phyloP scores from a whole-genome alignment of 1,140 invertebrate species.

The Drosophila auraria region DNA sequence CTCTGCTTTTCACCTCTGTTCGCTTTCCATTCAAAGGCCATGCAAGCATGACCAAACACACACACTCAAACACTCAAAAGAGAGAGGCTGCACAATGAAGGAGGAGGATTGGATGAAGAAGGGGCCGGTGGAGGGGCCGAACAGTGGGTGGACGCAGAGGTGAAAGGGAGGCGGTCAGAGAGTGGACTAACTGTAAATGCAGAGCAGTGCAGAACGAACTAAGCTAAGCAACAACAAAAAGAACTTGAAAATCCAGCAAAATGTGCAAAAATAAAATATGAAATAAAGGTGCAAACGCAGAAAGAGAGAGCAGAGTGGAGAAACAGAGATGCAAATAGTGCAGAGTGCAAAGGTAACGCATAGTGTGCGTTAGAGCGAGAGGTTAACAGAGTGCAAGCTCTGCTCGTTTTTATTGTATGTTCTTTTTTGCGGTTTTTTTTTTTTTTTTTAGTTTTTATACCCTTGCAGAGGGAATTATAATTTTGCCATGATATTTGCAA shows the following conservation, averaged over 20 bases:
- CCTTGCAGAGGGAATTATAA: no score
- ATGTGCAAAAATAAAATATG: slow-evolving; percentile 68
- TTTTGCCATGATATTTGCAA: no score
- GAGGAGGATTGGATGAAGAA: not conserved
- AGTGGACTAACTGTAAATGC: slow-evolving; percentile 67
- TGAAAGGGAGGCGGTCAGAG: slow-evolving; percentile 18
- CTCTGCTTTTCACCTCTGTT: slow-evolving; percentile 22
- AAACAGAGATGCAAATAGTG: slow-evolving; percentile 49
- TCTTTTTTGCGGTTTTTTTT: slow-evolving; percentile 17
- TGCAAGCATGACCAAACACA: slow-evolving; percentile 57
- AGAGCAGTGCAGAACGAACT: slow-evolving; percentile 47
- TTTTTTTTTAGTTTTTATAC: slow-evolving; percentile 11
- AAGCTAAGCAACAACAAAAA: slow-evolving; percentile 34
- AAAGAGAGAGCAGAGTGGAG: slow-evolving; percentile 20
- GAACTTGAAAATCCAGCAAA: slow-evolving; percentile 61
- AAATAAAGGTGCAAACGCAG: slow-evolving; percentile 52
- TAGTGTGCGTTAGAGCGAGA: slow-evolving; percentile 16
- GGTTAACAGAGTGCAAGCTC: slow-evolving; percentile 23
- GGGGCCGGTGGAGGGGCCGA: not conserved
- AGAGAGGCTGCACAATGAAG: slow-evolving; percentile 5
- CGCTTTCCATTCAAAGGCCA: slow-evolving; percentile 53
- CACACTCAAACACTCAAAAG: slow-evolving; percentile 35
- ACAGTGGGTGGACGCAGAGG: not conserved
- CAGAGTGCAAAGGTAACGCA: slow-evolving; percentile 21
- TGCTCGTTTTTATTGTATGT: slow-evolving; percentile 26